Conservation (phyloP, 2,113 vertebrate genomes). For the Cettia cetti region DNA sequence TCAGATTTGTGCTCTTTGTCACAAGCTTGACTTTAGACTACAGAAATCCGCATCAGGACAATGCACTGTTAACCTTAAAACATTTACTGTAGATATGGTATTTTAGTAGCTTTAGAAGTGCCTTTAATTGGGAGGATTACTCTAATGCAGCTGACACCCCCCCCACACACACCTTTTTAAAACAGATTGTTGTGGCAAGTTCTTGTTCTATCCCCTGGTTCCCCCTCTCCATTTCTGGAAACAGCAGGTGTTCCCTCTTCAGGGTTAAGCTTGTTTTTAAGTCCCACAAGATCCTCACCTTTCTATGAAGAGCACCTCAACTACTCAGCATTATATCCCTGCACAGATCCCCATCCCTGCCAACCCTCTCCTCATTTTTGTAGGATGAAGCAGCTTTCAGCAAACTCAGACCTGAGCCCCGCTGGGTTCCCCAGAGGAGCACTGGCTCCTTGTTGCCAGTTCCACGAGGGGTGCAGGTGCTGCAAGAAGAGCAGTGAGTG, state of each 20-base stretch:
- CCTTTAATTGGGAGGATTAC: conserved; percentile 65
- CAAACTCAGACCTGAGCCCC: not conserved
- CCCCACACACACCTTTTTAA: not conserved
- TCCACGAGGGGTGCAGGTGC: rapidly evolving
- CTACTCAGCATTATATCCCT: not conserved
- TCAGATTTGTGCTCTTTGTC: conserved; percentile 26
- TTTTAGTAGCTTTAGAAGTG: conserved; percentile 70
- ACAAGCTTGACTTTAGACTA: conserved; percentile 24
- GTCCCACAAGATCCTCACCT: not conserved
- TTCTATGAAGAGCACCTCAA: not conserved
- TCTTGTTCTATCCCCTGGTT: not conserved
- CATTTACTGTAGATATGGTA: conserved; percentile 19
- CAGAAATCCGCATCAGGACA: conserved; percentile 31
- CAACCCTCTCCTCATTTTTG: not conserved
- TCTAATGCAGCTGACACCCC: not conserved
- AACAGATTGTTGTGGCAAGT: not conserved
- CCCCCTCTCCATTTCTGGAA: not conserved
- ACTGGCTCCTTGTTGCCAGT: not conserved
- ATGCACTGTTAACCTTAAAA: conserved; percentile 65
- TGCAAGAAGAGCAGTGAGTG: not conserved
- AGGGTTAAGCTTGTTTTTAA: not conserved
- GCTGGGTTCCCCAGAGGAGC: not conserved
- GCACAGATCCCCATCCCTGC: not conserved
- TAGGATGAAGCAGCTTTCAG: not conserved
- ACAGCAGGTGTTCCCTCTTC: not conserved